Conservation (phyloP, 1,140 invertebrate genomes). For the Heliconius eleuchia region DNA sequence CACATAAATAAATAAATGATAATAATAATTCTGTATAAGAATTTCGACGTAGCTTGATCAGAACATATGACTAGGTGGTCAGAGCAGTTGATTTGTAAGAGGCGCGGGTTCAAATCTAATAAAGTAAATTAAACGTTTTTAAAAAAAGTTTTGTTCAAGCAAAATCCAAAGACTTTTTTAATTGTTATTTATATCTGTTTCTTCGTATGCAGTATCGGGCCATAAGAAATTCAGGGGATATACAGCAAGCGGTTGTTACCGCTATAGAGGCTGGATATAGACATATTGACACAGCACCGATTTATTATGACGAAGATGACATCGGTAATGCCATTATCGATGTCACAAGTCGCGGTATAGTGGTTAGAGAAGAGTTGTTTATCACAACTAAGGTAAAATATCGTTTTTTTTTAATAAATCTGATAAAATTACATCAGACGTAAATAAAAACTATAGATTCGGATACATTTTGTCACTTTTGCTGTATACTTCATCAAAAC, state of each 20-base stretch:
- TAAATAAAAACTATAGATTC: no score
- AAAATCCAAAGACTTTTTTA: not conserved
- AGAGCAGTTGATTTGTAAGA: no score
- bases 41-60: no score
- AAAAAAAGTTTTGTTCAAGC: not conserved
- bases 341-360: slow-evolving; percentile 86
- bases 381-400: slow-evolving; percentile 87
- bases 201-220: not conserved
- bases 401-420: no score
- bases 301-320: slow-evolving; percentile 89
- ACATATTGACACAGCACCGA: slow-evolving; percentile 91
- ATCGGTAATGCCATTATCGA: slow-evolving; percentile 88
- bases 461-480: no score
- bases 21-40: no score
- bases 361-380: slow-evolving; percentile 93
- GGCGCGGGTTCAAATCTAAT: no score
- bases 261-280: slow-evolving; percentile 93
- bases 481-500: no score
- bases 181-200: not conserved
- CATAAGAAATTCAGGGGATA: slow-evolving; percentile 29
- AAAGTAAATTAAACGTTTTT: not conserved
- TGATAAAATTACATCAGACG: no score
- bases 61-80: no score
- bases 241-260: slow-evolving; percentile 45
- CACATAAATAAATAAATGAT: no score